Evolutionary conservation across 1,140 invertebrate species (phyloP).

Genomic region (Tetragnatha versicolor): DNA sequence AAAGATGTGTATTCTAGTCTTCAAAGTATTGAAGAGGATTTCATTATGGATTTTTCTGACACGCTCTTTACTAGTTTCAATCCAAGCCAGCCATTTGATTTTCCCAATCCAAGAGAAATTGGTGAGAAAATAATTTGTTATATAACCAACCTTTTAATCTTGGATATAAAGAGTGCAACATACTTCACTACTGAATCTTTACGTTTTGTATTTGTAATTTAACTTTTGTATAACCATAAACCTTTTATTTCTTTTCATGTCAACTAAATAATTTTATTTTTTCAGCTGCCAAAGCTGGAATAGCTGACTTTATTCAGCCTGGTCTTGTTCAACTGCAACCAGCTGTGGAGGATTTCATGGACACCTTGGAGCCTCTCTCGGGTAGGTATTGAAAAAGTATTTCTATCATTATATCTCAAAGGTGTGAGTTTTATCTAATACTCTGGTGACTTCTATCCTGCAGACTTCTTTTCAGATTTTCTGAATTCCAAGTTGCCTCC

Average conservation of each 20-base stretch:
- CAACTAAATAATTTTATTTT: neutral
- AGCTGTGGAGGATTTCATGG: conserved; percentile 93
- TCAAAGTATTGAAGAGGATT: conserved; percentile 81
- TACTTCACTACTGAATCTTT: neutral
- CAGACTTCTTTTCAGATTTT: conserved; percentile 52
- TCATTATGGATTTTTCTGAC: conserved; percentile 85
- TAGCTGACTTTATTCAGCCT: conserved; percentile 96
- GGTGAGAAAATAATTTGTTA: conserved; percentile 69
- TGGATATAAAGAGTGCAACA: neutral
- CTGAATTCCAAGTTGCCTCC: conserved; percentile 44
- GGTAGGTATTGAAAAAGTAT: conserved; percentile 47
- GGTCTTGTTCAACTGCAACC: conserved; percentile 95
- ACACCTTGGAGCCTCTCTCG: conserved; percentile 68
- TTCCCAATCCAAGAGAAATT: conserved; percentile 96
- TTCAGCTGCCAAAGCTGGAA: conserved; percentile 55
- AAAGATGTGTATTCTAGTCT: conserved; percentile 36
- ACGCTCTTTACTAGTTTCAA: conserved; percentile 87
- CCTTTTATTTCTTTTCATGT: neutral
- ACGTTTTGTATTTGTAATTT: neutral
- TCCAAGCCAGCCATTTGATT: conserved; percentile 89
- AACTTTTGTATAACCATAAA: neutral
- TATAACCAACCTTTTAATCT: neutral
- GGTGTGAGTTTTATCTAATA: neutral
- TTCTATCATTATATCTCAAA: neutral
- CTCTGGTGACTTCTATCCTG: neutral